Evolutionary conservation across 2,888 invertebrate genomes (phyloP), one percentile per base, ranked within the genome.

Genomic region (Galerucella nymphaeae): DNA sequence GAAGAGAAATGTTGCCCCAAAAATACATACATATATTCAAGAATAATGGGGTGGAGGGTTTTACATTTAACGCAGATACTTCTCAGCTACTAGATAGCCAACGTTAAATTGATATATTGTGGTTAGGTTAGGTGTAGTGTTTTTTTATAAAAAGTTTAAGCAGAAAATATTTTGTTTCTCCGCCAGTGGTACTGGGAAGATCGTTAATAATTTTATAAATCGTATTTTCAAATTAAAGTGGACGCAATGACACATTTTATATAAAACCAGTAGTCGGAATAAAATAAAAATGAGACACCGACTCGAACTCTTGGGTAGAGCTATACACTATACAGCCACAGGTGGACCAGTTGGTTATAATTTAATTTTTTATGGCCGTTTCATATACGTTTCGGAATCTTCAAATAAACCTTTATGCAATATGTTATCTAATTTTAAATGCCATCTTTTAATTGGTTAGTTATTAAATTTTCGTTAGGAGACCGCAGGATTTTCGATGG

Each of bases 261-360:
- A 84, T 83, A 85, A 86, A 86, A 86, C 86, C 86, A 86, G 86
- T 86, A 86, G 86, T 86, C 86, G 83, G 81, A 80, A 76, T 70
- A 80, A 83, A 84, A 83, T 80, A 83, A 84, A 83, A 80, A 75
- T 74, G 81, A 75, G 77, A 77, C 59, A 75, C 75, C 75, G 18
- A 53, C 53, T 18, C 53, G 73, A 73, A 75, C 75, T 77, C 74
- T 73, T 74, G 66, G 77, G 68, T 73, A 70, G 66, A 65, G n/a
- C n/a, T n/a, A n/a, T n/a, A n/a, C n/a, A n/a, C n/a, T n/a, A n/a
- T 70, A 78, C 81, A 70, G 65, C 64, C 72, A 78, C 81, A 80
- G 81, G 79, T 80, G 80, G 81, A 81, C 77, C 74, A 73, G 75
- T 77, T 73, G 80, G 81, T 79, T 76, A 79, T 81, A 81, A 80